Conservation (phyloP, 2,797 vertebrate genomes). For the Platalea minor region DNA sequence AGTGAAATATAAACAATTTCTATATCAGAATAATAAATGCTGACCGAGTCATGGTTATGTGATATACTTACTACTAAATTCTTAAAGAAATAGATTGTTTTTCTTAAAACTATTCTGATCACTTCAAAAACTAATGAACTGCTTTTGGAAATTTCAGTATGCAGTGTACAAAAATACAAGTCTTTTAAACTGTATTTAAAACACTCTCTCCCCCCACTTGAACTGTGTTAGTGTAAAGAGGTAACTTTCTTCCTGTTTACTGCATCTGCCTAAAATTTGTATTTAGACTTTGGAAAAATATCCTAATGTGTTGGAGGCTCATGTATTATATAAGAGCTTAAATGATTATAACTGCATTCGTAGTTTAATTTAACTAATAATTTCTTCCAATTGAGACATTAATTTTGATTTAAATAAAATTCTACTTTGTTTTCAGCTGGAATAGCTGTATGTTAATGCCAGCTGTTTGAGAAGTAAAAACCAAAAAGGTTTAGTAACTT, state of each 20-base stretch:
- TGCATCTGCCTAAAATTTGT: not conserved
- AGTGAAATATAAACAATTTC: not conserved
- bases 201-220: accelerated
- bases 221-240: not conserved
- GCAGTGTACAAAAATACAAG: not conserved
- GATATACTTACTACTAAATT: not conserved
- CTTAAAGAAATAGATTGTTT: not conserved
- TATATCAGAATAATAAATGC: not conserved
- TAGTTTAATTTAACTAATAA: not conserved
- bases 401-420: not conserved
- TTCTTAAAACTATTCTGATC: not conserved
- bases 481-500: not conserved
- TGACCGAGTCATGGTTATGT: not conserved
- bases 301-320: not conserved
- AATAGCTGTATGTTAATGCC: not conserved
- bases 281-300: not conserved
- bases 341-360: not conserved
- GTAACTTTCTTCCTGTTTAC: not conserved
- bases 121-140: not conserved
- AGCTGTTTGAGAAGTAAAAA: not conserved
- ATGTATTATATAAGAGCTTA: not conserved
- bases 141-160: not conserved
- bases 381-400: not conserved
- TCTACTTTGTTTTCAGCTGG: not conserved
- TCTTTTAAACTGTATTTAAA: not conserved